A percentile compares a stretch with the other conserved stretches of the same genome.
These are phyloP conservation scores for Stenurella melanura DNA, from an alignment of 2,888 invertebrate genomes.

Conservation along the genomic window DNA sequence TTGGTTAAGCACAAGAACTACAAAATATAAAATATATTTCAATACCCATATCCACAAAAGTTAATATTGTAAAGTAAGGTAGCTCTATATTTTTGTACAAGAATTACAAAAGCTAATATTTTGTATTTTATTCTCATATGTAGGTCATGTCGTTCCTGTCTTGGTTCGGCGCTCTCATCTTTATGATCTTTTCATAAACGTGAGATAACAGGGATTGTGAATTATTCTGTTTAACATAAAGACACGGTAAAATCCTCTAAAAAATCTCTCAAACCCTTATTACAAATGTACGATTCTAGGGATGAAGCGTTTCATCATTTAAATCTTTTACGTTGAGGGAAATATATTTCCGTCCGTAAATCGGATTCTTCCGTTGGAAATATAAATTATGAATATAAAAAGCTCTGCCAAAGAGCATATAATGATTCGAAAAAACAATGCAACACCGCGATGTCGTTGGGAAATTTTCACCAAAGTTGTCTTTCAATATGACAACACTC, in stretches of 20 bases:
- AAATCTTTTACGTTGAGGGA: conserved; percentile 8
- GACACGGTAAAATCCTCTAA: conserved; percentile 19
- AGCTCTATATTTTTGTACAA: background rate
- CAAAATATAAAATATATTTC: no score
- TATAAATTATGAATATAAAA: background rate
- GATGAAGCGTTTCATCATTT: conserved; percentile 1
- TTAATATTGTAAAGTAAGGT: background rate
- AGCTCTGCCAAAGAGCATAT: background rate
- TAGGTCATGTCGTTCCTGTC: background rate
- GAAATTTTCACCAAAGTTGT: no score
- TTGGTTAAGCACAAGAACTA: no score
- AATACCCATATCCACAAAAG: background rate
- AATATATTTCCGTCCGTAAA: conserved; percentile 19
- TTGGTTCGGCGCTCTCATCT: conserved; percentile 14
- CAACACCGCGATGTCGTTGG: no score
- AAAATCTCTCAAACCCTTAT: conserved; percentile 17
- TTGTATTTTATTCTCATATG: background rate
- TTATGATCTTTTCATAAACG: conserved; percentile 23
- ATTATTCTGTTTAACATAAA: conserved; percentile 19
- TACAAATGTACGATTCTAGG: conserved; percentile 5
- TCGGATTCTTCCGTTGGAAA: conserved; percentile 4
- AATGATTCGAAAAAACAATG: no score
- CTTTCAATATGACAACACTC: no score
- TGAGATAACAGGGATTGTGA: conserved; percentile 12
- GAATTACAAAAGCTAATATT: background rate